Evolutionary conservation across 1,140 invertebrate species (phyloP).

Genomic region (Muscidifurax raptorellus): DNA sequence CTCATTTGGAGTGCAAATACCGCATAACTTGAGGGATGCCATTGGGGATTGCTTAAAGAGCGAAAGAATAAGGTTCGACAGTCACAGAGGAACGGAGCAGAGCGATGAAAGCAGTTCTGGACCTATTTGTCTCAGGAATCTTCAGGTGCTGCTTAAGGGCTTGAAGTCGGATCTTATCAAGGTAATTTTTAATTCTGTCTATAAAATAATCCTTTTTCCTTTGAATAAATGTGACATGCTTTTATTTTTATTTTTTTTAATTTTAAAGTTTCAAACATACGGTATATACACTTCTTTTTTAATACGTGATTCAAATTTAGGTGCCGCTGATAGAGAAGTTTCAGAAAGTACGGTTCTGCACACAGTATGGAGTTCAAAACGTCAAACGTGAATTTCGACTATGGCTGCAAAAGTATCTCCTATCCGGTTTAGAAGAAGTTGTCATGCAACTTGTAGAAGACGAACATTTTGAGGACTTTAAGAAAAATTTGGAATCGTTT

Average conservation of each 20-base stretch:
- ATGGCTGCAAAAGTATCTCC: constrained; percentile 48
- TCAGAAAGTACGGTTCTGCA: constrained; percentile 48
- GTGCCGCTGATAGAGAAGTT: constrained; percentile 47
- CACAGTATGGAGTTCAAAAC: constrained; percentile 45
- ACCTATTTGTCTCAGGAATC: constrained; percentile 44
- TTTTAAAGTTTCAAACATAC: too few species aligned
- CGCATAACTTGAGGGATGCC: constrained; percentile 24
- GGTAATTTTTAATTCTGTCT: neutral
- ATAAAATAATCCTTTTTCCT: neutral
- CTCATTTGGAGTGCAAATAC: constrained; percentile 34
- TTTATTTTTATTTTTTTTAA: neutral
- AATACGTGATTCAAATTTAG: neutral
- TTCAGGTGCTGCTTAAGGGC: constrained; percentile 46
- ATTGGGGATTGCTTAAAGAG: constrained; percentile 20
- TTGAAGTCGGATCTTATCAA: constrained; percentile 44
- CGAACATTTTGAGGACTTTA: constrained; percentile 14
- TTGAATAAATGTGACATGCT: neutral
- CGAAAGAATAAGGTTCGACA: constrained; percentile 26
- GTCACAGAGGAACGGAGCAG: constrained; percentile 47
- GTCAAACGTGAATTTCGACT: constrained; percentile 47
- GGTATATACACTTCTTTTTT: too few species aligned
- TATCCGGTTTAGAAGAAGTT: constrained; percentile 31
- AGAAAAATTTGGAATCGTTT: neutral
- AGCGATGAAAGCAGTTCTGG: constrained; percentile 46
- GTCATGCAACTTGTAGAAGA: constrained; percentile 16